A percentile compares a stretch with the other conserved stretches of the same genome.
phyloP scores from a whole-genome alignment of 1,140 invertebrate genomes.

The Monochamus saltuarius region DNA sequence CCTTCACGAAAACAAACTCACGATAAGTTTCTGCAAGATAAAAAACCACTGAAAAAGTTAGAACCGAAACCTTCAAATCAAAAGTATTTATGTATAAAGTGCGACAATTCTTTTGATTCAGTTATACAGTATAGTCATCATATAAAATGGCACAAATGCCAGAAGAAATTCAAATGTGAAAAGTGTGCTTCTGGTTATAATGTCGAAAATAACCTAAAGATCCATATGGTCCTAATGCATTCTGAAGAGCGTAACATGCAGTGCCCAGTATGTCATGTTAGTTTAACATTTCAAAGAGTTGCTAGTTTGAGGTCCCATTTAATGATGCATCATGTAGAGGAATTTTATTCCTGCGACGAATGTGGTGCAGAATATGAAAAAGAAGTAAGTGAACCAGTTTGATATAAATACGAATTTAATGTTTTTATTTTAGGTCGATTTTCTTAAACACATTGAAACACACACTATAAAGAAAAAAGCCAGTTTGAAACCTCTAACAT shows the following conservation, averaged over 20 bases:
- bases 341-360: slow-evolving; percentile 66
- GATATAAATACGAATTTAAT: slow-evolving; percentile 1
- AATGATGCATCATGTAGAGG: slow-evolving; percentile 67
- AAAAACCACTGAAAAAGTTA: too few relatives aligned
- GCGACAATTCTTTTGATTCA: slow-evolving; percentile 30
- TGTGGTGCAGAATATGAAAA: slow-evolving; percentile 70
- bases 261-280: slow-evolving; percentile 65
- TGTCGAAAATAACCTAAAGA: slow-evolving; percentile 57
- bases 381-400: slow-evolving; percentile 54
- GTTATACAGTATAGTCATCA: slow-evolving; percentile 30
- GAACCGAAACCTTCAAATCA: too few relatives aligned
- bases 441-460: slow-evolving; percentile 56
- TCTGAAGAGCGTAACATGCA: slow-evolving; percentile 59
- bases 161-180: slow-evolving; percentile 64
- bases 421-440: slow-evolving; percentile 52
- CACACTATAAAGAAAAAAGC: slow-evolving; percentile 51
- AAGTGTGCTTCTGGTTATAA: slow-evolving; percentile 66
- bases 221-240: slow-evolving; percentile 61
- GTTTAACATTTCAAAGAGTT: slow-evolving; percentile 60
- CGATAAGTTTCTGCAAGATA: too few relatives aligned
- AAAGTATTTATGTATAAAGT: slow-evolving; percentile 22
- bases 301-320: slow-evolving; percentile 74
- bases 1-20: too few relatives aligned
- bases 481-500: slow-evolving; percentile 27
- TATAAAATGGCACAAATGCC: slow-evolving; percentile 56